These are phyloP conservation scores for Stichodactyla mertensii DNA, from an alignment of 64 coral and sea anemone species.

Conservation along the genomic window DNA sequence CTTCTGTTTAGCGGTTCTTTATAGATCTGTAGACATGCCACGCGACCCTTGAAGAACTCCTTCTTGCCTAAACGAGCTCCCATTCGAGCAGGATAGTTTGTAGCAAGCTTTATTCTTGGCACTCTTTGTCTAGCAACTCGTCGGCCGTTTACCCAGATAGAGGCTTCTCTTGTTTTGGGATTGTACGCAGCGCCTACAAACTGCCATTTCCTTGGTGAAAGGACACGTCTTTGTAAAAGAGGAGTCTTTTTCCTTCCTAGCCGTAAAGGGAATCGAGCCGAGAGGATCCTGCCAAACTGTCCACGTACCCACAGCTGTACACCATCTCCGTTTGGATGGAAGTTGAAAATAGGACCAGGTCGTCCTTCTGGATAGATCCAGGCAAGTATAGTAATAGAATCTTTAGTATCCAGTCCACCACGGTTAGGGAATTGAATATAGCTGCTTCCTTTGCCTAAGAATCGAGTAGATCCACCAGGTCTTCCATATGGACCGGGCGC, in stretches of 20 bases:
- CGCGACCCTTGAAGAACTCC: conserved; percentile 45
- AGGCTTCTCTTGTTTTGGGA: conserved; percentile 15
- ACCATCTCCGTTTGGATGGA: conserved; percentile 38
- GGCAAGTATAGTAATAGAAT: conserved; percentile 32
- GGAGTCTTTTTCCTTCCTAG: conserved; percentile 27
- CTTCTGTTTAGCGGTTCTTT: background rate
- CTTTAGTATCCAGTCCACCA: conserved; percentile 31
- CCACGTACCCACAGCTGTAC: conserved; percentile 34
- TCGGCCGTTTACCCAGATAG: conserved; percentile 38
- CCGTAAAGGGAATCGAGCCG: conserved; percentile 23
- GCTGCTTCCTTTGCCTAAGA: conserved; percentile 24
- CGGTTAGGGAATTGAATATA: conserved; percentile 57
- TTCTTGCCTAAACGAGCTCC: conserved; percentile 34
- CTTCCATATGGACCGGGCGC: conserved; percentile 43
- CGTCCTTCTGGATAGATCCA: conserved; percentile 43
- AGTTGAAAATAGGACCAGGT: conserved; percentile 53
- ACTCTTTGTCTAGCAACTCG: conserved; percentile 28
- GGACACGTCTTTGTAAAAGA: background rate
- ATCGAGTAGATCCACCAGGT: conserved; percentile 19
- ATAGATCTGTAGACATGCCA: conserved; percentile 58
- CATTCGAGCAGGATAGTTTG: conserved; percentile 56
- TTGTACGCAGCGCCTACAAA: conserved; percentile 42
- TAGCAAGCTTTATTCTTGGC: conserved; percentile 30
- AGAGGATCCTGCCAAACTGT: conserved; percentile 19
- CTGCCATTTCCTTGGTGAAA: conserved; percentile 47